Evolutionary conservation across 2,888 invertebrate genomes (phyloP), one percentile per base, ranked within the genome.

Genomic region (Dasysyrphus tricinctus): DNA sequence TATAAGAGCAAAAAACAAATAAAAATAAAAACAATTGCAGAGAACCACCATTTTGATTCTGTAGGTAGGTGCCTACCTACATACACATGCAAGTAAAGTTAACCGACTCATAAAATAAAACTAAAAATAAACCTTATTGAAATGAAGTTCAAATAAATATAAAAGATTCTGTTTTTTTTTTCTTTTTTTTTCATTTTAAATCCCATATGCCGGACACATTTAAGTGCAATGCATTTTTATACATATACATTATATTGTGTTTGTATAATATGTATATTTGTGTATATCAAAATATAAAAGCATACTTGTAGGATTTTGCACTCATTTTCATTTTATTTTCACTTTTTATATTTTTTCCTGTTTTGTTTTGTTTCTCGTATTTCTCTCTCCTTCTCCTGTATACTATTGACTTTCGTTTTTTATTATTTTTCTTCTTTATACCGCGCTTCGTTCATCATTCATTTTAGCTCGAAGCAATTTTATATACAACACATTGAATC

Each of bases 401-500:
- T 49, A 67, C 67, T 67, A 69, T 79, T 83, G 74, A 83, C 80
- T 84, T 80, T 84, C 83, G 70, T 80, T 84, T 77, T 67, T 67
- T 77, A 77, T 80, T 78, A 59, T 57, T 72, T 42, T 57, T 78
- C 32, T 76, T 70, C 59, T 61, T 80, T 29, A 67, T 75, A 56
- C 54, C 61, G 49, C 78, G 78, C 49, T 54, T 39, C 78, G 82
- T 86, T 78, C 81, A 84, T 84, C 84, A 80, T 80, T 76, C 80
- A 80, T 80, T 80, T 75, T 56, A 78, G 85, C 85, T 81, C 12
- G 57, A 70, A 81, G 85, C 81, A 29, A 74, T 85, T 85, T 74
- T 39, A 77, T 73, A 69, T 85, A 65, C 63, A 65, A 56, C 61
- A 81, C 85, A 77, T 81, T 81, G 85, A 85, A 85, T 85, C 81